Evolutionary conservation across 2,113 vertebrate genomes (phyloP), one percentile per base, ranked within the genome.

Genomic region (Chamaetylas fuelleborni): DNA sequence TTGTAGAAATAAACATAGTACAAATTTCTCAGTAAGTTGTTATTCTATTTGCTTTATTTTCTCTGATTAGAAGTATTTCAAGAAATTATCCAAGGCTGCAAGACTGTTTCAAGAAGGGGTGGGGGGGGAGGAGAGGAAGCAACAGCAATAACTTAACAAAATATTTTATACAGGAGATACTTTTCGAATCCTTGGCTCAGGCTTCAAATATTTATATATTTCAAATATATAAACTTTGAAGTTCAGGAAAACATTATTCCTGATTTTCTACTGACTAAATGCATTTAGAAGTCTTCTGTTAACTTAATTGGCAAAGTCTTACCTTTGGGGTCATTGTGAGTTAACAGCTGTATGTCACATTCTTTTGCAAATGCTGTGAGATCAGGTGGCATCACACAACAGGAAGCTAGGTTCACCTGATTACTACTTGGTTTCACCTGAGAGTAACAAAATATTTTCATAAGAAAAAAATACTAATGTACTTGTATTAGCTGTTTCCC

Each of bases 381-480:
- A 95, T 99, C 99, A 33, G 99, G 99, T 81, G 99, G 99, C 99
- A 99, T 99, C 96, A 99, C 99, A 91, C 99, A 99, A 97, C 99
- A 99, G 57, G 99, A 99, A 45, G 99, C 99, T 66, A 99, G 98
- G 96, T 99, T 99, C 69, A 99, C 99, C 98, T 99, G 99, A 96
- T 99, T 99, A 96, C 99, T 99, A 96, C 98, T 99, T 84, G 99
- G 99, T 95, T 99, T 99, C 82, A 99, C 98, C 99, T 99, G 86
- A 47, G 96, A 96, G 48, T 48, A 57, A 88, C 65, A 93, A 64
- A 92, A 81, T 15, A 60, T 12, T 67, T 87, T 20, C 17, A 10
- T 86, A 51, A 94, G 62, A 73, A 40, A 69, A 89, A 66, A 47
- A 33, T 5, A 25, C 14, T 25, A 19, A 61, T 2, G 3, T n/a